Percentiles rank a stretch among this genome's conserved stretches.
Evolutionary conservation across 35 echinoderm and acorn worm species (phyloP).

Genomic region (Heliocidaris erythrogramma): DNA sequence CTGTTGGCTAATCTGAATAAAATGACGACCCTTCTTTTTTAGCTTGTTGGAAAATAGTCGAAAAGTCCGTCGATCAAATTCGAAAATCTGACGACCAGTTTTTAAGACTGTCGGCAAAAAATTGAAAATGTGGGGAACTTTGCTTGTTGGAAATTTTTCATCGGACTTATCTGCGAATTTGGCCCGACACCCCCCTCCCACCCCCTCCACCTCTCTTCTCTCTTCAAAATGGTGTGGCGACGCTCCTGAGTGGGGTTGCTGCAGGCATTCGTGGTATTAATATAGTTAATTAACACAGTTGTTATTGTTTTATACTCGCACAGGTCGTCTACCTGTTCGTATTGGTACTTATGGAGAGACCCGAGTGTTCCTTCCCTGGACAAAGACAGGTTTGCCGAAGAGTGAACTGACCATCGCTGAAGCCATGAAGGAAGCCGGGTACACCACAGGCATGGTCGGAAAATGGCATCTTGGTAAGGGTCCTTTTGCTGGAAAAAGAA

Average conservation of each 20-base stretch:
- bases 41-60: too few species aligned
- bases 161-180: too few species aligned
- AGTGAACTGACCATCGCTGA: conserved; percentile 72
- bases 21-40: too few species aligned
- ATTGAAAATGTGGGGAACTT: too few species aligned
- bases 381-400: conserved; percentile 56
- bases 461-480: conserved; percentile 83
- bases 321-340: conserved; percentile 66
- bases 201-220: background rate
- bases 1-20: too few species aligned
- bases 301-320: background rate
- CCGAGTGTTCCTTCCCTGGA: conserved; percentile 52
- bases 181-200: background rate
- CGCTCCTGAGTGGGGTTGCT: too few species aligned
- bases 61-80: too few species aligned
- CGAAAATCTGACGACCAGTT: too few species aligned
- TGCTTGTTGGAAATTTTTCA: too few species aligned
- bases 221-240: background rate
- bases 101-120: too few species aligned
- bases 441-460: conserved; percentile 74
- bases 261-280: too few species aligned
- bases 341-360: conserved; percentile 56
- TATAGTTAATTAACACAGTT: too few species aligned
- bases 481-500: background rate
- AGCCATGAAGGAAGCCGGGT: conserved; percentile 63